Evolutionary conservation across 2,797 vertebrate species (phyloP).

Genomic region (Mionectes olivaceus): DNA sequence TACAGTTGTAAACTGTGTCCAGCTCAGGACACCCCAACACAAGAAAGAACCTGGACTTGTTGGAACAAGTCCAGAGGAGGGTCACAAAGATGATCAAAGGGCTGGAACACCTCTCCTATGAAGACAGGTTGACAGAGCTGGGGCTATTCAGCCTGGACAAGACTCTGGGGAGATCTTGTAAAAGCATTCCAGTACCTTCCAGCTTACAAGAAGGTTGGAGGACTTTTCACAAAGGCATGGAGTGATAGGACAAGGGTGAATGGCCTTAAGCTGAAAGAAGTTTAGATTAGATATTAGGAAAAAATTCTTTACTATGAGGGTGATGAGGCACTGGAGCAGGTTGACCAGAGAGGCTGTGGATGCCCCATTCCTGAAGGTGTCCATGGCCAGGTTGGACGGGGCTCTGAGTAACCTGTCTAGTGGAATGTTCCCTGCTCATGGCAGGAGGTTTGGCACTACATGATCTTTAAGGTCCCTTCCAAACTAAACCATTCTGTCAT

Average conservation of each 20-base stretch:
- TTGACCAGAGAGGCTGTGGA: neutral
- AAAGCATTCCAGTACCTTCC: neutral
- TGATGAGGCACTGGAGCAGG: neutral
- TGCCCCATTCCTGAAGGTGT: neutral
- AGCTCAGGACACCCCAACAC: neutral
- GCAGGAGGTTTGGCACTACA: neutral
- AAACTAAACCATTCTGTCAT: neutral
- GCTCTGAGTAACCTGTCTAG: neutral
- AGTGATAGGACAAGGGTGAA: neutral
- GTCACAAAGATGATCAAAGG: neutral
- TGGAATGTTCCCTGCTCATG: neutral
- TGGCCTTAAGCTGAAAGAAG: neutral
- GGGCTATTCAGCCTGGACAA: neutral
- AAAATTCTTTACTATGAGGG: neutral
- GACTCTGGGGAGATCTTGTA: neutral
- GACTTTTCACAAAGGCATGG: neutral
- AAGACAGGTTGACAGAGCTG: neutral
- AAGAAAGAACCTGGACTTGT: neutral
- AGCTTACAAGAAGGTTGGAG: neutral
- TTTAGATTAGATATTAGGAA: neutral
- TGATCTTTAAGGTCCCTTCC: neutral
- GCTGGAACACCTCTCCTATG: neutral
- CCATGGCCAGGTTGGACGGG: neutral
- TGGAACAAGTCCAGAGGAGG: neutral
- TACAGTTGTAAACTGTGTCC: neutral